A percentile compares a stretch with the other conserved stretches of the same genome.
phyloP scores from a whole-genome alignment of 53 echinoderm and acorn worm species.

The Astropecten irregularis region DNA sequence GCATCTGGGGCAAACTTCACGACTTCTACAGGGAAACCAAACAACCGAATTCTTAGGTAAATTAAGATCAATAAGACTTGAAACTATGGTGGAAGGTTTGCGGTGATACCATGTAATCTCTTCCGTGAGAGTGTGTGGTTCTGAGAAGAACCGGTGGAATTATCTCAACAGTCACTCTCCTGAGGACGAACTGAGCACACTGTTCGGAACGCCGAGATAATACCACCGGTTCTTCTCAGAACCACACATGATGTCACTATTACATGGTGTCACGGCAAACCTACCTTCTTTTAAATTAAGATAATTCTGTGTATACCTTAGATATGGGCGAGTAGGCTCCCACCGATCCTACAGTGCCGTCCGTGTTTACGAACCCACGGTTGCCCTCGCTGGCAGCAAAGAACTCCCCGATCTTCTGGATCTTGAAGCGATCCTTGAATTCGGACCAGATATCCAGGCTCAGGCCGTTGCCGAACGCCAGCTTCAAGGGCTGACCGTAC shows the following conservation, averaged over 20 bases:
- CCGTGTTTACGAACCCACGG: conserved; percentile 60
- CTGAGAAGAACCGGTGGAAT: too few species aligned
- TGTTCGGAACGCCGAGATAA: too few species aligned
- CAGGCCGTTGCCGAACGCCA: conserved; percentile 82
- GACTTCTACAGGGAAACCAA: too few species aligned
- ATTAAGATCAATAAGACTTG: too few species aligned
- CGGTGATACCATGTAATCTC: background rate
- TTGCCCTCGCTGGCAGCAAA: conserved; percentile 85
- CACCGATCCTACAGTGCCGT: conserved; percentile 74
- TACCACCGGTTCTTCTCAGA: too few species aligned
- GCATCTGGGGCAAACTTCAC: too few species aligned
- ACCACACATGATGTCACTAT: background rate
- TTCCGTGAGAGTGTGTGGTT: background rate
- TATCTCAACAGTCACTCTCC: too few species aligned
- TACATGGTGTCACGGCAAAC: too few species aligned
- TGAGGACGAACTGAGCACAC: too few species aligned
- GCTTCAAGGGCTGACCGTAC: conserved; percentile 52
- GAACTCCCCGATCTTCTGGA: conserved; percentile 73
- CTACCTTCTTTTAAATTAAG: too few species aligned
- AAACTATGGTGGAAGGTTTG: too few species aligned
- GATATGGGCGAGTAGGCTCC: conserved; percentile 69
- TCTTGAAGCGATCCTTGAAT: conserved; percentile 80
- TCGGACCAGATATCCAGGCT: conserved; percentile 81
- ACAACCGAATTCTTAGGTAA: too few species aligned
- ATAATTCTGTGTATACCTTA: conserved; percentile 48